phyloP scores from a whole-genome alignment of 2,113 vertebrate genomes.

The Siniperca knerii region DNA sequence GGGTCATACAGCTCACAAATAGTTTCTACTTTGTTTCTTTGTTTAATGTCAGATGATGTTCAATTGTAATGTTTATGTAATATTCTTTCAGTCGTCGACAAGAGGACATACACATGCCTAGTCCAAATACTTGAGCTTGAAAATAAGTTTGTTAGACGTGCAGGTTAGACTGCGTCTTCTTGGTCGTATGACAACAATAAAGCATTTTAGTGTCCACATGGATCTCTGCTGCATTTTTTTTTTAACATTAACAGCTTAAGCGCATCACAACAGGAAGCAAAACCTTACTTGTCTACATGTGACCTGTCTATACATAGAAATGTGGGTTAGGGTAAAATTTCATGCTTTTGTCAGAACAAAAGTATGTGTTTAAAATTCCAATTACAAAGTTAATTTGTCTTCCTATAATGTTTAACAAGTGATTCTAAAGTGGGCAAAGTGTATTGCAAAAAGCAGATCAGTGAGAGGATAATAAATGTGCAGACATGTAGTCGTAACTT shows the following conservation, averaged over 20 bases:
- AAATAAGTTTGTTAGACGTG: not conserved
- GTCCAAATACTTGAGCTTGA: not conserved
- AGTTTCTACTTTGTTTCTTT: not conserved
- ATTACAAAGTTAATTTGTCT: not conserved
- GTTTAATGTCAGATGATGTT: not conserved
- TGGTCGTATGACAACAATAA: not conserved
- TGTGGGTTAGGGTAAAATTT: not conserved
- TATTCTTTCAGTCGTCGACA: not conserved
- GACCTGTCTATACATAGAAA: constrained; percentile 35
- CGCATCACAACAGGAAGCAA: constrained; percentile 47
- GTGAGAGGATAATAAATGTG: not conserved
- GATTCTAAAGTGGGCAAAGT: not conserved
- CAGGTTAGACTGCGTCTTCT: not conserved
- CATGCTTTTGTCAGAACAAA: not conserved
- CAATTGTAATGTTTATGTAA: not conserved
- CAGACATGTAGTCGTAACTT: not conserved
- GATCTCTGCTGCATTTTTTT: not conserved
- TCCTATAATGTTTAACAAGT: not conserved
- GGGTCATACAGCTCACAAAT: not conserved
- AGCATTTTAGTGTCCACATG: not conserved
- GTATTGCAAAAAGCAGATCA: not conserved
- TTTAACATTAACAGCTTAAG: not conserved
- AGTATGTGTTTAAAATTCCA: not conserved
- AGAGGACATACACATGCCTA: not conserved
- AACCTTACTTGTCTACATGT: not conserved